These are phyloP conservation scores for Notolepis coatsorum DNA, from an alignment of 2,797 vertebrate species.

Conservation along the genomic window DNA sequence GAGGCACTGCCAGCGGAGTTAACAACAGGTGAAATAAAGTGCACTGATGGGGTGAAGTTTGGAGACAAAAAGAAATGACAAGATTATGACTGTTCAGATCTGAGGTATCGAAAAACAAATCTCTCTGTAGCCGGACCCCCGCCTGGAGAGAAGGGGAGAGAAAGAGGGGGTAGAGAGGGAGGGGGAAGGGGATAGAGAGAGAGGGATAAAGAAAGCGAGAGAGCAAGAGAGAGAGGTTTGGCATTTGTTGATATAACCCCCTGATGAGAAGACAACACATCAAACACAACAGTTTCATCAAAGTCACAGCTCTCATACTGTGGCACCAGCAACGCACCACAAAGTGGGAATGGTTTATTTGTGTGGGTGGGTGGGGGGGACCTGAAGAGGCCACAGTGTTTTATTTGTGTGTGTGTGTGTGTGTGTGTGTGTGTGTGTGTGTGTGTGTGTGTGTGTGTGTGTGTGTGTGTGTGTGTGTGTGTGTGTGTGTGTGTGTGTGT, in stretches of 20 bases:
- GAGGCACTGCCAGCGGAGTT: constrained; percentile 3
- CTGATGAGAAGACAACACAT: constrained; percentile 7
- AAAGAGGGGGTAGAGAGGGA: neutral
- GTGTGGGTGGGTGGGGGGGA: constrained; percentile 16
- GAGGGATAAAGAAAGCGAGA: neutral
- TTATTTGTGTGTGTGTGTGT: constrained; percentile 34
- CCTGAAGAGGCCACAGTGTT: constrained; percentile 12
- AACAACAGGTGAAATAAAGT: constrained; percentile 10
- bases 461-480: too few relatives aligned
- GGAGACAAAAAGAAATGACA: constrained; percentile 17
- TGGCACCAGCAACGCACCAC: constrained; percentile 1
- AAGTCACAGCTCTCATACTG: constrained; percentile 1
- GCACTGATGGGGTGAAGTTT: constrained; percentile 1
- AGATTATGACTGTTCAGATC: constrained; percentile 3
- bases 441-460: too few relatives aligned
- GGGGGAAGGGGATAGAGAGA: neutral
- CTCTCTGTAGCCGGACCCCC: neutral
- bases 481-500: too few relatives aligned
- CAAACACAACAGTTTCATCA: constrained; percentile 16
- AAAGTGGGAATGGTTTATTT: constrained; percentile 25
- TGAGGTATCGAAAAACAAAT: constrained; percentile 2
- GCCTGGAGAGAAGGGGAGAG: constrained; percentile 3
- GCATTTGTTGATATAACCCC: neutral
- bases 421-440: too few relatives aligned
- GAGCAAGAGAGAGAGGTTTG: neutral